Evolutionary conservation across 2,888 invertebrate genomes (phyloP), one percentile per base, ranked within the genome.

Genomic region (Pristionchus mayeri): DNA sequence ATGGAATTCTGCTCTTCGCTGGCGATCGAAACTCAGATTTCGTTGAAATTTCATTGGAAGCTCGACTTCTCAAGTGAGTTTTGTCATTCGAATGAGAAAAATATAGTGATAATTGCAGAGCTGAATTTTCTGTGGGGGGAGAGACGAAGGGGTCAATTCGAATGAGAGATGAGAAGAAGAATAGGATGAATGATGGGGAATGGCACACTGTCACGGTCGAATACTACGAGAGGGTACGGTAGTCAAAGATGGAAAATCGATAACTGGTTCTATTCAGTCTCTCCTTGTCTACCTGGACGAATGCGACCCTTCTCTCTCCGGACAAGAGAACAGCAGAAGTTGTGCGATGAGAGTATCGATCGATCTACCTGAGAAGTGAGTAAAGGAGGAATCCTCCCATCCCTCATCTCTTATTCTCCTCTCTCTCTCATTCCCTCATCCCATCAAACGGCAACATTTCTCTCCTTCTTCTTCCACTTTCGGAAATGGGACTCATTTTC

Each of bases 141-240:
- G 86, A 89, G 75, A 86, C 86, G 60, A 86, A 85, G 1, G 18
- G 37, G 24, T 86, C 86, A 50, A 86, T 90, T 21, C 87, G 87
- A 83, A 86, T 92, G 88, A 88, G 89, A 13, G 90, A 89, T 60
- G 90, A 89, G 81, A 84, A 86, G 16, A 88, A 88, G 76, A 91
- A 91, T 82, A 86, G 90, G 63, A 87, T 92, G 34, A 91, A 91
- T 80, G 90, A 92, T 75, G 92, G 92, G 3, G 88, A 91, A 67
- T 92, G 92, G 92, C 92, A 92, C 84, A 90, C 85, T 24, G 85
- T 92, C 6, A 86, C 78, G 21, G 48, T 92, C 27, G 87, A 88
- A 76, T 91, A 87, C 78, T 88, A 87, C 37, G 88, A 92, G 75
- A 86, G 87, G 83, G 91, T 91, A 81, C 84, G 89, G 7, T 50